These are phyloP conservation scores for Stramonita haemastoma DNA, from an alignment of 2,888 invertebrate genomes.

Conservation along the genomic window DNA sequence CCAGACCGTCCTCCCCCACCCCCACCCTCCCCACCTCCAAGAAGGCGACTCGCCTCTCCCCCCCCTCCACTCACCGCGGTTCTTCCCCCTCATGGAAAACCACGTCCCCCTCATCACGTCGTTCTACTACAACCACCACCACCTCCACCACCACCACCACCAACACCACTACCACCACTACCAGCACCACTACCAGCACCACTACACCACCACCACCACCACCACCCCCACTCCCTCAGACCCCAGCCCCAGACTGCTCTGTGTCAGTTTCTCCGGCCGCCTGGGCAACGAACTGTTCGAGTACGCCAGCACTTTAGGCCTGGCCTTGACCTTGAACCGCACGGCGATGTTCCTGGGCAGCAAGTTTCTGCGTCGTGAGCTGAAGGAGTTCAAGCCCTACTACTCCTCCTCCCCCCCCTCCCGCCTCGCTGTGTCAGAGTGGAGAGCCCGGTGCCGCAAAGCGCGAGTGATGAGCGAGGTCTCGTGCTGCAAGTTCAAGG, in stretches of 20 bases:
- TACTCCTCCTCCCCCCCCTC: background rate
- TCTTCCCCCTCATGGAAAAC: background rate
- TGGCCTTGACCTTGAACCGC: conserved; percentile 35
- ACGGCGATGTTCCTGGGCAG: conserved; percentile 21
- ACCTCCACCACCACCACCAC: background rate
- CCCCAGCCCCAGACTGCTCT: background rate
- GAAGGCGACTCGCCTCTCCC: background rate
- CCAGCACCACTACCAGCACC: background rate
- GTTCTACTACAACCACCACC: background rate
- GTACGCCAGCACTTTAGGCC: conserved; percentile 32
- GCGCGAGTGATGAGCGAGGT: background rate
- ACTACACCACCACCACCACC: background rate
- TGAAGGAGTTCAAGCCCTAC: background rate
- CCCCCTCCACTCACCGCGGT: background rate
- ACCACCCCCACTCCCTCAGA: background rate
- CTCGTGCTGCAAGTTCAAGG: background rate
- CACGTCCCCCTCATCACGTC: too few species aligned
- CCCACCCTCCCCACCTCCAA: too few species aligned
- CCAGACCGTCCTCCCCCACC: background rate
- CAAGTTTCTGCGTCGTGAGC: background rate
- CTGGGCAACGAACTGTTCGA: conserved; percentile 42
- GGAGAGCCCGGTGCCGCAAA: background rate
- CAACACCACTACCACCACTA: background rate
- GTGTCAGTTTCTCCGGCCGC: conserved; percentile 11
- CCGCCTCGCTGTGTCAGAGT: background rate